These are phyloP conservation scores for Cotesia vestalis DNA, from an alignment of 1,140 invertebrate species.

Conservation along the genomic window DNA sequence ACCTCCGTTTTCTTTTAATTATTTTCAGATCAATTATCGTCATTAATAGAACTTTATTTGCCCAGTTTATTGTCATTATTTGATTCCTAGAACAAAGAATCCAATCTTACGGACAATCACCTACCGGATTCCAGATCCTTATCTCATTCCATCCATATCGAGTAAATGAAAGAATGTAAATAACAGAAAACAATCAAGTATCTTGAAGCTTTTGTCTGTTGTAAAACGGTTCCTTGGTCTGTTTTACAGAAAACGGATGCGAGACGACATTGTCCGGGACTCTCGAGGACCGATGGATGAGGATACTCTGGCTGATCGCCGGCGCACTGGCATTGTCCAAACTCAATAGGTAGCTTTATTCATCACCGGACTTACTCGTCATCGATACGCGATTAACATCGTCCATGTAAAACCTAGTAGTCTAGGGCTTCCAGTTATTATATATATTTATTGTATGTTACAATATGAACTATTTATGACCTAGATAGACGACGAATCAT, in stretches of 20 bases:
- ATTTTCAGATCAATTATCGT: too few species aligned
- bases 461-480: constrained; percentile 64
- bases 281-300: constrained; percentile 12
- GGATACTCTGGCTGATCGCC: constrained; percentile 1
- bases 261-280: constrained; percentile 11
- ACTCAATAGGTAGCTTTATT: constrained; percentile 26
- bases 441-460: constrained; percentile 21
- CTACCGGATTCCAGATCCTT: not conserved
- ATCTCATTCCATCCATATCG: not conserved
- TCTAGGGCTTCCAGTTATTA: constrained; percentile 66
- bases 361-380: constrained; percentile 13
- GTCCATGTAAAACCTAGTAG: constrained; percentile 66
- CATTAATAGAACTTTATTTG: not conserved
- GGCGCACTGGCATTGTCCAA: constrained; percentile 14
- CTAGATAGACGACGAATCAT: constrained; percentile 63
- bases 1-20: too few species aligned
- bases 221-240: constrained; percentile 22
- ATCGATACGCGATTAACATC: constrained; percentile 55
- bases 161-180: not conserved
- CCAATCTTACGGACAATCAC: too few species aligned
- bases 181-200: not conserved
- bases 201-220: not conserved
- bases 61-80: not conserved
- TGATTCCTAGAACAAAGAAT: not conserved
- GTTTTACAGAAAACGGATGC: constrained; percentile 23